Evolutionary conservation across 1,140 invertebrate genomes (phyloP).

Genomic region (Eulimnadia texana): DNA sequence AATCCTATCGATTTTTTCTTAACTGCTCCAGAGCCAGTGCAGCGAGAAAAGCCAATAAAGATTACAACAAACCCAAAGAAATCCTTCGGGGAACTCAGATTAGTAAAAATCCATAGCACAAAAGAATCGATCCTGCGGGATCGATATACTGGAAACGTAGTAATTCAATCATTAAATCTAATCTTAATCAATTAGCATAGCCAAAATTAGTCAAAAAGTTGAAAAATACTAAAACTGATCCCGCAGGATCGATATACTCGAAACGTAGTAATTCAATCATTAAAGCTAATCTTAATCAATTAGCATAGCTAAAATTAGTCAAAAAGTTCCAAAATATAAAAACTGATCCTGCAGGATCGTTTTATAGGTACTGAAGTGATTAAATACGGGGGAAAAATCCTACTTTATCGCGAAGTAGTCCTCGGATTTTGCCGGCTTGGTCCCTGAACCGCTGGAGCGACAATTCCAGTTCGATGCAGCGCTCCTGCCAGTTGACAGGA

Average conservation of each 20-base stretch:
- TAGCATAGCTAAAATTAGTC: neutral
- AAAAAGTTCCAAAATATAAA: neutral
- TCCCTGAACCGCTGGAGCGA: conserved; percentile 64
- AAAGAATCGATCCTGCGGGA: no score
- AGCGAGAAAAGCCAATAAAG: no score
- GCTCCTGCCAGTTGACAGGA: conserved; percentile 50
- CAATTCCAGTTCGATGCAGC: conserved; percentile 62
- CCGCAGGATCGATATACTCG: no score
- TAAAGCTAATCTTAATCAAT: conserved; percentile 8
- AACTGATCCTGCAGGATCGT: no score
- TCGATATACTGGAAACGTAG: no score
- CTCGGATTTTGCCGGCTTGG: conserved; percentile 65
- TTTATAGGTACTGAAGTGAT: neutral
- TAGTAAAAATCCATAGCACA: no score
- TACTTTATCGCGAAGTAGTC: conserved; percentile 75
- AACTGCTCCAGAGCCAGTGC: no score
- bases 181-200: conserved; percentile 1
- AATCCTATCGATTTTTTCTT: no score
- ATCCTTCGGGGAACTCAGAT: no score
- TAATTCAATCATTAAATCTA: conserved; percentile 6
- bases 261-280: neutral
- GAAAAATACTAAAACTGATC: no score
- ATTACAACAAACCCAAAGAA: no score
- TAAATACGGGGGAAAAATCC: no score
- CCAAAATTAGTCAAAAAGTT: conserved; percentile 1